Evolutionary conservation across 2,888 invertebrate genomes (phyloP), one percentile per base, ranked within the genome.

Genomic region (Spicauda simplicius): DNA sequence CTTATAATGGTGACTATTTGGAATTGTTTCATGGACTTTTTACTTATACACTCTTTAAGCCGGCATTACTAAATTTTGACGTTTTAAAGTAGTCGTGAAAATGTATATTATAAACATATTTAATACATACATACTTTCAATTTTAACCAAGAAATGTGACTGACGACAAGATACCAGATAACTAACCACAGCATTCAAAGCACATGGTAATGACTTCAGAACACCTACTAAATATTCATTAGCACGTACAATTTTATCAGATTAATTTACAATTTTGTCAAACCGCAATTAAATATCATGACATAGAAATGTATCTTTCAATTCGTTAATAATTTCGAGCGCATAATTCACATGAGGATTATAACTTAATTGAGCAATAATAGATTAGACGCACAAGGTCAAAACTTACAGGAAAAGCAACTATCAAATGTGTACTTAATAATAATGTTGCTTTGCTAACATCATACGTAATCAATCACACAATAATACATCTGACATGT

Each of bases 381-480:
- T 59, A 59, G 59, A 65, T 54, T 33, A 30, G 30, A 60, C 54
- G 25, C 11, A 48, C 69, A 69, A 70, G 67, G 65, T 55, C 70
- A 58, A 59, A 60, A 48, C n/a, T 66, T 54, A 66, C 55, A 66
- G 55, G 60, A 55, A 66, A 55, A 66, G 60, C 5, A 25, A 25
- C 25, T 60, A 55, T 60, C 60, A 12, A 45, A 50, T 48, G 48
- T 58, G 57, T 55, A 63, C 62, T 45, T 68, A 60, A 59, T 59
- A 69, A 71, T 71, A 69, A 71, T 50, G 70, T 69, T 71, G 69
- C 64, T 54, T 64, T 65, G 64, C 62, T 60, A 56, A 12, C 48
- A 48, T 11, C 25, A 37, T 54, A 48, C 33, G 66, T 71, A 74
- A 78, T 77, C 76, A 76, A 78, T 78, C 78, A 67, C 37, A 75